Base-by-base conservation (phyloP, 2,113 vertebrate genomes). In the Pseudolaguvia tuberculata region DNA sequence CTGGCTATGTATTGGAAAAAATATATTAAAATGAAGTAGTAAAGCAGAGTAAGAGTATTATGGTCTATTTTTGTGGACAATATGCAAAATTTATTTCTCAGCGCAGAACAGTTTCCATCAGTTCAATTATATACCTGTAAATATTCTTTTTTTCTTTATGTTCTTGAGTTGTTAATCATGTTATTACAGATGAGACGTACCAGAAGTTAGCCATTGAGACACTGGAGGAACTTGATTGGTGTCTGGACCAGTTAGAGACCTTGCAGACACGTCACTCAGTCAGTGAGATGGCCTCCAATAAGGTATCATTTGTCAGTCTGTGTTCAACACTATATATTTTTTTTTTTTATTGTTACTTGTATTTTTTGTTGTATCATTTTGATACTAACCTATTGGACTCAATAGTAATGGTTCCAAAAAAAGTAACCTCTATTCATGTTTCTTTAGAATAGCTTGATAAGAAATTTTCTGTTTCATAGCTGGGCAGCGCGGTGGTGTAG, bases 161-260 rank as follows among this genome's bases (percentile, higher is more conserved):
- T 67, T 50, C 23, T 0, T 27, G 29, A 23, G 17, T 18, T 10
- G 27, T 27, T 50, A 50, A 50, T 45, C 0, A 6, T 50, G 11
- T n/a, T 17, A 5, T 67, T 75, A 67, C 88, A 96, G 95, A 98
- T 84, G 95, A 94, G 81, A 82, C 90, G 21, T 89, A 84, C 78
- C 93, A 93, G 86, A 93, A 92, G 81, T 84, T 98, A 82, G 93
- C 92, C 0, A 53, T 92, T 75, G 94, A 96, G 89, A 95, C 94
- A 0, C 79, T 97, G 88, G 94, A 95, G 17, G 95, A 98, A 86
- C 88, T 98, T 88, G 96, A 97, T 84, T 98, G 95, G 96, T 97
- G 96, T 83, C 83, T 98, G 89, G 94, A 97, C 76, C 95, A 98
- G 86, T 88, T 98, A 87, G 95, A 98, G 88, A 96, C 95, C 0